These are phyloP conservation scores for Megamerina dolium DNA, from an alignment of 2,888 invertebrate genomes.

Conservation along the genomic window DNA sequence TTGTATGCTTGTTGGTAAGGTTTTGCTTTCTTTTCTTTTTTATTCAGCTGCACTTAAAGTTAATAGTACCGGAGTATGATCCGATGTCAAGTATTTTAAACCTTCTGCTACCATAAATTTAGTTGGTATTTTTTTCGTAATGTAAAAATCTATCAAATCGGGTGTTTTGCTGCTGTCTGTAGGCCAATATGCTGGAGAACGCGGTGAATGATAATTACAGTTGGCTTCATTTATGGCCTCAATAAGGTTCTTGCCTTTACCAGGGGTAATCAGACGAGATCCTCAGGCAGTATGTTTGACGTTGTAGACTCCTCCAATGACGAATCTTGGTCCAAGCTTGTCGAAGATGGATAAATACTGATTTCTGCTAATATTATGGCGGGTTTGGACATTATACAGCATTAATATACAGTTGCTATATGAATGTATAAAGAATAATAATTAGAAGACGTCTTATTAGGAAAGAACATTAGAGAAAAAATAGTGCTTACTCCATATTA, in stretches of 20 bases:
- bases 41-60: background rate
- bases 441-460: too few species aligned
- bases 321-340: background rate
- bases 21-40: background rate
- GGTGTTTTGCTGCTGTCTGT: background rate
- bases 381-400: too few species aligned
- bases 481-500: too few species aligned
- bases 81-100: background rate
- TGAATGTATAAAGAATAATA: too few species aligned
- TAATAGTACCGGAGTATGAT: too few species aligned
- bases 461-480: too few species aligned
- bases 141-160: background rate
- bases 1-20: constrained; percentile 1
- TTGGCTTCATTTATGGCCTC: background rate
- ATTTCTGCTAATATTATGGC: background rate
- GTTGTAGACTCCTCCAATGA: background rate
- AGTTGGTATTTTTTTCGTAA: background rate
- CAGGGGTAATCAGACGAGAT: background rate
- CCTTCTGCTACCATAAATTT: background rate
- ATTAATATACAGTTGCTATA: too few species aligned
- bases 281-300: background rate
- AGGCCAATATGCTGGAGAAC: background rate
- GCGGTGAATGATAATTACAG: background rate
- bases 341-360: background rate
- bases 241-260: background rate